phyloP scores from a whole-genome alignment of 2,113 vertebrate genomes.

The Grammomys dolichurus region DNA sequence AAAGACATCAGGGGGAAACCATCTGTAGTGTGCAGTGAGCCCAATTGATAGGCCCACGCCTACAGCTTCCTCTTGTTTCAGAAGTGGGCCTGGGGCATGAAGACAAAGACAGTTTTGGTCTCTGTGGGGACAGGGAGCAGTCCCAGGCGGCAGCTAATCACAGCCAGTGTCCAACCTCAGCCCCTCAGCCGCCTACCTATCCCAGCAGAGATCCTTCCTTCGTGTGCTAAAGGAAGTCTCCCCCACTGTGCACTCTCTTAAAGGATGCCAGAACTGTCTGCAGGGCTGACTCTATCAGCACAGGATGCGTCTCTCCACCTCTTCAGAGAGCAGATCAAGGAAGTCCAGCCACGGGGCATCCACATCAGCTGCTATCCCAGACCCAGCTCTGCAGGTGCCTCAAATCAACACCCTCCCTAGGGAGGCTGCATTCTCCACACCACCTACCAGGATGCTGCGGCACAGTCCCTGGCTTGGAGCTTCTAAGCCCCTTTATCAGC shows the following conservation, averaged over 20 bases:
- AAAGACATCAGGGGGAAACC: neutral
- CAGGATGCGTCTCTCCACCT: neutral
- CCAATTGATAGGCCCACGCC: neutral
- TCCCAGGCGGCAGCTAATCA: neutral
- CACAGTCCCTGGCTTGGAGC: neutral
- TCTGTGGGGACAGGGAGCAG: neutral
- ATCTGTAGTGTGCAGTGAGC: neutral
- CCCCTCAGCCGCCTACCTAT: neutral
- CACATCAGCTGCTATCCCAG: neutral
- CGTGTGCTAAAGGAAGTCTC: too few relatives aligned
- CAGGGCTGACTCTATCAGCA: neutral
- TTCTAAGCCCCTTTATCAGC: neutral
- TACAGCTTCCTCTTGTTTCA: neutral
- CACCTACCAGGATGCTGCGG: accelerated
- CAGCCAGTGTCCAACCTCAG: neutral
- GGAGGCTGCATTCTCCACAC: neutral
- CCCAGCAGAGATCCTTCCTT: neutral
- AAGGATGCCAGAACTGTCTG: neutral
- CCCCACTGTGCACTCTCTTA: neutral
- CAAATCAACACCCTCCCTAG: neutral
- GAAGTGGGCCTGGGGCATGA: neutral
- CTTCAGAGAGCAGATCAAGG: neutral
- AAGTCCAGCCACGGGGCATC: neutral
- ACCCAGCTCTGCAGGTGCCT: neutral
- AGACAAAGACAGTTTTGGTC: neutral